A percentile compares a stretch with the other conserved stretches of the same genome.
phyloP scores from a whole-genome alignment of 2,797 vertebrate genomes.

The Lithobates pipiens region DNA sequence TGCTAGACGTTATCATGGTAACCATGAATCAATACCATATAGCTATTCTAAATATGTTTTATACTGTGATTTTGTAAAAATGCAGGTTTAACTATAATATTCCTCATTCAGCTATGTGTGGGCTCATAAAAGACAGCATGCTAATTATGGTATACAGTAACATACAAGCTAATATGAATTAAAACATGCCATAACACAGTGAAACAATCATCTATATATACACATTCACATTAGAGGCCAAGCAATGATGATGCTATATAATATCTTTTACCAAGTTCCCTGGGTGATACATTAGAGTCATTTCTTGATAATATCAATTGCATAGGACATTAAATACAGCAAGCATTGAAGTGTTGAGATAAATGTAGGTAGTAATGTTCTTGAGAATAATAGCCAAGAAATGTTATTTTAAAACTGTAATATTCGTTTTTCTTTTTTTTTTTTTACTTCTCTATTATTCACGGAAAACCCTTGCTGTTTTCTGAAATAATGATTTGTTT shows the following conservation, averaged over 20 bases:
- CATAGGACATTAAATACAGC: conserved; percentile 39
- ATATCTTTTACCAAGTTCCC: conserved; percentile 7
- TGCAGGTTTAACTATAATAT: background rate
- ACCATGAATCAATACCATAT: background rate
- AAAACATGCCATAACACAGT: conserved; percentile 6
- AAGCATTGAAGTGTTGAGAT: conserved; percentile 16
- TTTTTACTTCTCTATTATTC: background rate
- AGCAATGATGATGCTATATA: background rate
- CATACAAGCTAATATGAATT: background rate
- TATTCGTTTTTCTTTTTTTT: background rate
- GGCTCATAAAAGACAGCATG: conserved; percentile 4
- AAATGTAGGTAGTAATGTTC: background rate
- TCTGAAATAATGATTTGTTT: background rate
- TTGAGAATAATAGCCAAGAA: background rate
- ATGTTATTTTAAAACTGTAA: conserved; percentile 13
- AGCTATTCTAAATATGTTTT: background rate
- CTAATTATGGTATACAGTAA: background rate
- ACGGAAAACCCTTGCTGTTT: background rate
- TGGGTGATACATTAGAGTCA: conserved; percentile 21
- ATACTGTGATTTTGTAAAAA: background rate
- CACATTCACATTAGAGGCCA: conserved; percentile 11
- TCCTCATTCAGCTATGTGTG: background rate
- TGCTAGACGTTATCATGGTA: background rate
- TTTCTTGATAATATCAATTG: conserved; percentile 29
- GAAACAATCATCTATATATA: conserved; percentile 7